These are phyloP conservation scores for Portevinia maculata DNA, from an alignment of 2,888 invertebrate genomes.

Conservation along the genomic window DNA sequence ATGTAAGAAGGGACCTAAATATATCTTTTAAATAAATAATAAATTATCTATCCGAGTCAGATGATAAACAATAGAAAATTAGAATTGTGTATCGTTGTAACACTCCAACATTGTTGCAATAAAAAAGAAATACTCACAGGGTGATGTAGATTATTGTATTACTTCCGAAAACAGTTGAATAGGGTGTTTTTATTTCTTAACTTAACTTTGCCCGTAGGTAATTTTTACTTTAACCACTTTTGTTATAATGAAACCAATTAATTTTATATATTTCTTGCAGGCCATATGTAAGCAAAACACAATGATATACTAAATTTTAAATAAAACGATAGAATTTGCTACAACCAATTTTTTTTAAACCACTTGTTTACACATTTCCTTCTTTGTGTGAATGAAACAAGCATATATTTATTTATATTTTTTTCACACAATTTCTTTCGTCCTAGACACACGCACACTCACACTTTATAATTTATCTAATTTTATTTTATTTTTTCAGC, in stretches of 20 bases:
- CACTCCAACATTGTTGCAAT: background rate
- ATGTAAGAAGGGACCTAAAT: no score
- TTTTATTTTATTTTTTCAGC: conserved; percentile 15
- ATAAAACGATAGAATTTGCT: conserved; percentile 19
- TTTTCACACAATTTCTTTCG: conserved; percentile 18
- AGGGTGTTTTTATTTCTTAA: conserved; percentile 10
- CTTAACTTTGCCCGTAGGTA: conserved; percentile 2
- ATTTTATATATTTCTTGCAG: conserved; percentile 11
- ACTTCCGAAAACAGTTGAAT: conserved; percentile 11
- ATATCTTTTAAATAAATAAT: conserved; percentile 22
- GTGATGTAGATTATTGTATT: background rate
- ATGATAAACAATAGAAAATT: conserved; percentile 14
- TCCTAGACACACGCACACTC: conserved; percentile 23
- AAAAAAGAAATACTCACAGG: conserved; percentile 50
- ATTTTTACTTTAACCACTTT: conserved; percentile 9
- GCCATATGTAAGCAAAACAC: no score
- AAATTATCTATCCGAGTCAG: conserved; percentile 9
- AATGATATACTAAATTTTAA: conserved; percentile 46
- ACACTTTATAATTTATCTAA: conserved; percentile 22
- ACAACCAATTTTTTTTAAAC: conserved; percentile 10
- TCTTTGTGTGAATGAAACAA: background rate
- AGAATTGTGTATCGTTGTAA: background rate
- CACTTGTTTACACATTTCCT: conserved; percentile 26
- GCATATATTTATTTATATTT: conserved; percentile 10
- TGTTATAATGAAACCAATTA: conserved; percentile 12